Percentiles rank a stretch among this genome's conserved stretches.
Conservation (phyloP, 2,888 invertebrate genomes). For the Trichogramma dendrolimi region DNA sequence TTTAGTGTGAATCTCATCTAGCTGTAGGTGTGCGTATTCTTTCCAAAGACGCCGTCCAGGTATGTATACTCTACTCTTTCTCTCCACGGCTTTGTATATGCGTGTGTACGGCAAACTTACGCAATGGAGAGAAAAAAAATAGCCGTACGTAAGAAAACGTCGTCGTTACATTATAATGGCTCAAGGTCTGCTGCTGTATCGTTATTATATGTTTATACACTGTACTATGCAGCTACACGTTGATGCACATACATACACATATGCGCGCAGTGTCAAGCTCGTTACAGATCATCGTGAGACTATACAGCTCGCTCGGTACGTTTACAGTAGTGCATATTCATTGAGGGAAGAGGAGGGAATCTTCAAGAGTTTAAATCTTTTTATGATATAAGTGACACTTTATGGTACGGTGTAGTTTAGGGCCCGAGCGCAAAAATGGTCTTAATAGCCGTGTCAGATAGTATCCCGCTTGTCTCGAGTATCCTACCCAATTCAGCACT, state of each 20-base stretch:
- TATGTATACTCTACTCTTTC: background rate
- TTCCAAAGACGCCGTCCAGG: background rate
- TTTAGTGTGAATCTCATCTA: conserved; percentile 19
- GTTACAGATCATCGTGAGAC: conserved; percentile 48
- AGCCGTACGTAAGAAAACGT: conserved; percentile 30
- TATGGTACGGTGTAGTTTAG: no score
- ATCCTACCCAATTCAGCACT: no score
- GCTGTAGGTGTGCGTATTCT: background rate
- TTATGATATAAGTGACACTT: no score
- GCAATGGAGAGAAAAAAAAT: conserved; percentile 26
- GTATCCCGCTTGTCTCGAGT: no score
- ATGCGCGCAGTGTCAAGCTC: conserved; percentile 27
- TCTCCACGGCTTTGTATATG: background rate
- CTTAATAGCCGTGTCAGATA: no score
- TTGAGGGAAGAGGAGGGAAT: no score
- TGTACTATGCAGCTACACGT: no score
- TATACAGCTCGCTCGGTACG: conserved; percentile 29
- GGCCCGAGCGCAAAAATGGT: no score
- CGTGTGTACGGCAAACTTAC: conserved; percentile 19
- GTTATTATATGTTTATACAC: no score
- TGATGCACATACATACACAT: background rate
- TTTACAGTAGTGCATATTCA: no score
- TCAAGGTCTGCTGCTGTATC: conserved; percentile 37
- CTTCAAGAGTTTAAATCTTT: no score
- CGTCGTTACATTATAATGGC: conserved; percentile 33